Conservation (phyloP, 2,797 vertebrate species). For the Microtus obscurus region DNA sequence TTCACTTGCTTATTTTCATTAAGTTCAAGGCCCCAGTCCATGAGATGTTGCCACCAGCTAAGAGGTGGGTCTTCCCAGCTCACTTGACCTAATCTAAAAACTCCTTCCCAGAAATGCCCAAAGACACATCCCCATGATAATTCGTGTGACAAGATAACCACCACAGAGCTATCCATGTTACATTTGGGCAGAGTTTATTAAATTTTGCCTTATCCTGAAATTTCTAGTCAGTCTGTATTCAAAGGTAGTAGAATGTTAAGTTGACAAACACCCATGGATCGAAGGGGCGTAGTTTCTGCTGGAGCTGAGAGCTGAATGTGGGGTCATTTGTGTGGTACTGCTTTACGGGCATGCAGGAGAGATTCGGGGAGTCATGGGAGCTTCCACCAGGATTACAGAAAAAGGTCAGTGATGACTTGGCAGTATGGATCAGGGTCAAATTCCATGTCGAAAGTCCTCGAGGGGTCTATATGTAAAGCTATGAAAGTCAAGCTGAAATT, state of each 20-base stretch:
- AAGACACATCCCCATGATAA: too few species aligned
- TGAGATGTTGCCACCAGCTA: too few species aligned
- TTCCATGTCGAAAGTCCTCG: not conserved
- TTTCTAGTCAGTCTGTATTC: not conserved
- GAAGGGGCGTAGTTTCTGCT: too few species aligned
- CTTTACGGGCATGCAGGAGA: not conserved
- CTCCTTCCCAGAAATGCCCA: not conserved
- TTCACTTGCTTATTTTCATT: not conserved
- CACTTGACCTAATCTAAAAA: too few species aligned
- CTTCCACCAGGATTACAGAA: not conserved
- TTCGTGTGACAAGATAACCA: not conserved
- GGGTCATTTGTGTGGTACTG: not conserved
- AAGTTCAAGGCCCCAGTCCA: not conserved
- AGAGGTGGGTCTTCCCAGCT: not conserved
- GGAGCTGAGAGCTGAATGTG: not conserved
- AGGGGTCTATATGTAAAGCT: not conserved
- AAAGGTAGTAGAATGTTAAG: not conserved
- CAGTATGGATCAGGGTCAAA: not conserved
- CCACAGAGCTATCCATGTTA: not conserved
- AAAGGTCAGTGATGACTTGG: not conserved
- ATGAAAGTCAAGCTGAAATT: not conserved
- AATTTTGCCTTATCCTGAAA: not conserved
- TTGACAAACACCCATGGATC: not conserved
- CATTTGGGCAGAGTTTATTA: not conserved
- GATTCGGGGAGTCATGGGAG: not conserved